Percentiles rank a stretch among this genome's conserved stretches.
These are phyloP conservation scores for Leptinotarsa lineolata DNA, from an alignment of 1,140 invertebrate genomes.

Conservation along the genomic window DNA sequence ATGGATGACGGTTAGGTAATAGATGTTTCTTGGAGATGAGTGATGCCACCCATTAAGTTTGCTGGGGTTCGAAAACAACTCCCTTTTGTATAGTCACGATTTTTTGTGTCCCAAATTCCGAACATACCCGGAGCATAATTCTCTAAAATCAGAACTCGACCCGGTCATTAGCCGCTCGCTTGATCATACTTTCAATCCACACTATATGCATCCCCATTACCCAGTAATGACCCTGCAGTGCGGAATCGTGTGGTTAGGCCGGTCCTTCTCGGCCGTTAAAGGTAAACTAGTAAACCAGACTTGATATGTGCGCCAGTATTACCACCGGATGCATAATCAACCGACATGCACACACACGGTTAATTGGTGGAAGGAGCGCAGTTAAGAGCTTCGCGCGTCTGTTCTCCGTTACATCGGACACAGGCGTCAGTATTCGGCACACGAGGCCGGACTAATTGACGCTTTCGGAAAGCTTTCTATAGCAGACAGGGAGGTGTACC, in stretches of 20 bases:
- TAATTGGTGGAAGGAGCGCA: neutral
- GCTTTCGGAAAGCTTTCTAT: neutral
- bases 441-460: neutral
- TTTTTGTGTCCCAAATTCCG: too few species aligned
- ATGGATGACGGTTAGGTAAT: too few species aligned
- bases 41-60: too few species aligned
- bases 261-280: neutral
- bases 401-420: neutral
- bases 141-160: too few species aligned
- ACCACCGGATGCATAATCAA: conserved; percentile 13
- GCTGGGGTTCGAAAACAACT: too few species aligned
- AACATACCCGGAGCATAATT: too few species aligned
- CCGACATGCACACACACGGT: conserved; percentile 16
- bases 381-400: neutral
- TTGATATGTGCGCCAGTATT: neutral
- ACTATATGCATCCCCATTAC: neutral
- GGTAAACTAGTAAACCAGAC: conserved; percentile 13
- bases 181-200: too few species aligned
- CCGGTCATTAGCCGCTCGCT: too few species aligned
- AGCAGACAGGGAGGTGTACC: too few species aligned
- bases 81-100: too few species aligned
- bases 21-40: too few species aligned
- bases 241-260: neutral
- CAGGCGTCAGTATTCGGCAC: neutral
- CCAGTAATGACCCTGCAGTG: neutral